phyloP scores from a whole-genome alignment of 2,888 invertebrate species.

The Notodonta dromedarius region DNA sequence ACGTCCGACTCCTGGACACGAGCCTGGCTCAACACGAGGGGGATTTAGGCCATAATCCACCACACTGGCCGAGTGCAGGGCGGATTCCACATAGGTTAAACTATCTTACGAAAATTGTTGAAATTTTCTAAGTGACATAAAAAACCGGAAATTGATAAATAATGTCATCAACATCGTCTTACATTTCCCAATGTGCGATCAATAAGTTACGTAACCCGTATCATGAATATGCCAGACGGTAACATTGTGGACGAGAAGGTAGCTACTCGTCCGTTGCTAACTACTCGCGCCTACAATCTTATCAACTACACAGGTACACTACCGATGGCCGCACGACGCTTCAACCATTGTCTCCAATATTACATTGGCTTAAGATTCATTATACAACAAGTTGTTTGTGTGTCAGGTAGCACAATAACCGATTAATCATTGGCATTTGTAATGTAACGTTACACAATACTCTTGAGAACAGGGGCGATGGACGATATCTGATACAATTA shows the following conservation, averaged over 20 bases:
- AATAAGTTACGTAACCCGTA: neutral
- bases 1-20: too few species aligned
- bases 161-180: neutral
- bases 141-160: too few species aligned
- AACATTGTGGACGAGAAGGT: neutral
- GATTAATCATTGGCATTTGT: slow-evolving; percentile 47
- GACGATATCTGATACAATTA: slow-evolving; percentile 22
- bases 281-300: neutral
- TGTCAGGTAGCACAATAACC: slow-evolving; percentile 49
- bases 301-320: neutral
- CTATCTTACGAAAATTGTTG: too few species aligned
- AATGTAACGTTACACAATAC: slow-evolving; percentile 40
- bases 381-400: slow-evolving; percentile 36
- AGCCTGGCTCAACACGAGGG: too few species aligned
- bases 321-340: slow-evolving; percentile 16
- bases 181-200: neutral
- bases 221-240: neutral
- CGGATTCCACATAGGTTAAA: too few species aligned
- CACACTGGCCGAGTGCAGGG: too few species aligned
- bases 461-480: slow-evolving; percentile 23
- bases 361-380: slow-evolving; percentile 24
- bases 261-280: too few species aligned
- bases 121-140: too few species aligned
- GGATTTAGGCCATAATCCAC: too few species aligned
- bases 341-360: slow-evolving; percentile 32